phyloP scores from a whole-genome alignment of 2,888 invertebrate genomes.

The Nemotelus pantherinus region DNA sequence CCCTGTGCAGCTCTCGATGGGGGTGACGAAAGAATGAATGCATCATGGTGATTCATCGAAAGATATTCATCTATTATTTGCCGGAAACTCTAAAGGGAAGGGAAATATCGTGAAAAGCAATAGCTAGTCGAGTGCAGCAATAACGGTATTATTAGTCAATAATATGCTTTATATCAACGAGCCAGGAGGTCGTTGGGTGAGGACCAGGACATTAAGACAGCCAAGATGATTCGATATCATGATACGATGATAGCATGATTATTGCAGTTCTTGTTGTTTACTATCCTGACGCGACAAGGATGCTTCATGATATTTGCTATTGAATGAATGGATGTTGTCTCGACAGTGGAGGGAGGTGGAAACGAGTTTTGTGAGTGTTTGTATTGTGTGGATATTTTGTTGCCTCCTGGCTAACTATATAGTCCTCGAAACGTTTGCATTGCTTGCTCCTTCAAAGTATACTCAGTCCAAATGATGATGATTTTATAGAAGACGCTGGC shows the following conservation, averaged over 20 bases:
- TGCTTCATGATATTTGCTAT: neutral
- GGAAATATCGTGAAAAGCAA: neutral
- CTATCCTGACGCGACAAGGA: slow-evolving; percentile 1
- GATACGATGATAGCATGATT: neutral
- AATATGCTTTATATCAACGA: slow-evolving; percentile 22
- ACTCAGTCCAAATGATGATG: too few species aligned
- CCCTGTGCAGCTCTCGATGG: neutral
- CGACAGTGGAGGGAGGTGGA: too few species aligned
- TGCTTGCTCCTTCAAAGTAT: too few species aligned
- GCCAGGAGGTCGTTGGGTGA: neutral
- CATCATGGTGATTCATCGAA: slow-evolving; percentile 1
- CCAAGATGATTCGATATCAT: neutral
- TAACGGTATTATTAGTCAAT: slow-evolving; percentile 39
- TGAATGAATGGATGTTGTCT: too few species aligned
- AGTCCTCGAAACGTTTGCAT: neutral
- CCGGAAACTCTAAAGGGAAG: neutral
- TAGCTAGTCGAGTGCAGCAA: slow-evolving; percentile 32
- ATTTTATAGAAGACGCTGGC: too few species aligned
- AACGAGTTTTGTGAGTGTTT: neutral
- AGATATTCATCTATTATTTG: slow-evolving; percentile 25
- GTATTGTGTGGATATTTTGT: neutral
- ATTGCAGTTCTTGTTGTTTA: neutral
- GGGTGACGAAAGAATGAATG: slow-evolving; percentile 22
- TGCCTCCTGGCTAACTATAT: neutral
- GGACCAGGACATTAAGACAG: neutral